These are phyloP conservation scores for Pampusana beccarii DNA, from an alignment of 2,113 vertebrate genomes.

Conservation along the genomic window DNA sequence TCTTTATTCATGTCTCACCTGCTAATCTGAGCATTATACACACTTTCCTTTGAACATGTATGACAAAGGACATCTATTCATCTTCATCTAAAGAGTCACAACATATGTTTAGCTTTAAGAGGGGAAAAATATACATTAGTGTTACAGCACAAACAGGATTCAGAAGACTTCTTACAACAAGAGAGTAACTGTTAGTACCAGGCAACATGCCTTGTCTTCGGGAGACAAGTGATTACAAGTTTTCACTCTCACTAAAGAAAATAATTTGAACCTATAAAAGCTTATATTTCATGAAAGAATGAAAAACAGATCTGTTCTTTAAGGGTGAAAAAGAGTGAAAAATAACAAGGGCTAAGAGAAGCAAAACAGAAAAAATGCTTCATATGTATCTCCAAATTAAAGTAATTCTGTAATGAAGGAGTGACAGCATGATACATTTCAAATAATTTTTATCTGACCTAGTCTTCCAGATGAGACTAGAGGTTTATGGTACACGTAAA, in stretches of 20 bases:
- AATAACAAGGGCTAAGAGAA: neutral
- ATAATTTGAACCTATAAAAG: neutral
- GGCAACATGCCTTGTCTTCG: neutral
- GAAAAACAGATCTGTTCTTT: neutral
- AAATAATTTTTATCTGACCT: neutral
- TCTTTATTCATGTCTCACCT: neutral
- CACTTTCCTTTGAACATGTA: neutral
- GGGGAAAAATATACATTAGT: neutral
- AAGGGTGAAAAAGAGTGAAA: neutral
- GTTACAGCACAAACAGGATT: neutral
- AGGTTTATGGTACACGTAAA: neutral
- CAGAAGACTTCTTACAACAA: neutral
- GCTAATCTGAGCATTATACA: neutral
- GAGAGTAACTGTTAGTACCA: neutral
- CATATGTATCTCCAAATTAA: neutral
- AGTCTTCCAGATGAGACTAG: neutral
- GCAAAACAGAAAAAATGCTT: neutral
- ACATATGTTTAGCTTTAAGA: neutral
- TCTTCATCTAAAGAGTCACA: neutral
- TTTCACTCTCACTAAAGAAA: neutral
- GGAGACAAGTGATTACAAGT: neutral
- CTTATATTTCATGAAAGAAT: neutral
- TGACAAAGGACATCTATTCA: neutral
- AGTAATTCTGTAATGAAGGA: neutral
- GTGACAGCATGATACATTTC: neutral